A percentile compares a stretch with the other conserved stretches of the same genome.
Conservation (phyloP, 1,140 invertebrate genomes). For the Bombus waltoni region DNA sequence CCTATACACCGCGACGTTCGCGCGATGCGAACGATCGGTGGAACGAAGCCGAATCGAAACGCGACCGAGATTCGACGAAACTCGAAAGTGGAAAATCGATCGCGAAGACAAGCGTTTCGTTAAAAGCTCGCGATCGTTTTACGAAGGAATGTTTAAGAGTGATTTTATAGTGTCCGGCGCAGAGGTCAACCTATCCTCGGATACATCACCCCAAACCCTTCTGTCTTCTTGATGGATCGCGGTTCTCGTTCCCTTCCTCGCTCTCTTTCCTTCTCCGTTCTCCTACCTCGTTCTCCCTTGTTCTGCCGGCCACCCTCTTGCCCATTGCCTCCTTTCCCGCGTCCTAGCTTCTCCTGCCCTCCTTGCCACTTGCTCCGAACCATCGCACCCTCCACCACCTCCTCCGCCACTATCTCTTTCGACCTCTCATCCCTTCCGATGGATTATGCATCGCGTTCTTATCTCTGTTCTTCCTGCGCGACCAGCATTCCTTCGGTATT, state of each 20-base stretch:
- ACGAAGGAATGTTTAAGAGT: conserved; percentile 69
- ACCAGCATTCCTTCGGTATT: neutral
- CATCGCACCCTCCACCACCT: conserved; percentile 24
- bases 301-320: neutral
- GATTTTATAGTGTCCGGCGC: conserved; percentile 79
- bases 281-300: conserved; percentile 10
- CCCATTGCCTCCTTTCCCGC: neutral
- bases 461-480: conserved; percentile 45
- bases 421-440: conserved; percentile 66
- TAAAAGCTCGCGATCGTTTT: conserved; percentile 47
- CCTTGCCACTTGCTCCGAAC: neutral
- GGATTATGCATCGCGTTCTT: conserved; percentile 65
- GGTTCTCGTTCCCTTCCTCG: conserved; percentile 47
- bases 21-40: too few relatives aligned
- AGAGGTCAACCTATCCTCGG: conserved; percentile 76
- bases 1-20: too few relatives aligned
- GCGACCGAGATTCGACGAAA: neutral
- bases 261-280: neutral
- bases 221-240: conserved; percentile 69
- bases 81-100: neutral
- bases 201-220: conserved; percentile 75
- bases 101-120: neutral
- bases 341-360: neutral
- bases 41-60: neutral
- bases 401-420: neutral